Base-by-base conservation (phyloP, 1,140 invertebrate species). In the Drosophila repleta region DNA sequence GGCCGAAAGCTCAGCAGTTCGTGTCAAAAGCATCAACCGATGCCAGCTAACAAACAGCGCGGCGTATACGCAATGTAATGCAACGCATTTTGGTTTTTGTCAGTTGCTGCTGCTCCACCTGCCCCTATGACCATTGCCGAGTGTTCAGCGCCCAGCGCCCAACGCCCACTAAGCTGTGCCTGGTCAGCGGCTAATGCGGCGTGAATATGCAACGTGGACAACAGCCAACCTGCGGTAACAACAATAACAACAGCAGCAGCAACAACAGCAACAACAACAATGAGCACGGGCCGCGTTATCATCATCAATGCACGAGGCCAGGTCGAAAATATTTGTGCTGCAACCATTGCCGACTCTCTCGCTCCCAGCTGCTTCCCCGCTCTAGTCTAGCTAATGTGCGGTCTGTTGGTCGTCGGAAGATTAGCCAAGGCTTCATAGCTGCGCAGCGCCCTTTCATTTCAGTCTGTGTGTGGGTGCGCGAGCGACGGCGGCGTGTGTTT, bases 21-120 rank as follows among this genome's bases (percentile, higher is more conserved):
- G 78, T 87, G 82, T 85, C 82, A 85, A 87, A 82, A 75, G 82
- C 82, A 85, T 87, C 82, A 78, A 85, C 82, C 82, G 46, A 77
- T 69, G 53, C 21, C 29, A 66, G 57, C 67, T 43, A 60, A 73
- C 78, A 80, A 77, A 80, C 81, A 76, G 64, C 66, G 57, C 35
- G 57, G 20, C 70, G 62, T 71, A 71, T 71, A 51, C 70, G 65
- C 65, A 73, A 73, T 35, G 58, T 45, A 52, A 52, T 52, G 58
- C 45, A 69, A 62, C 57, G 51, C 21, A 61, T 69, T 69, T 69
- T 53, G 64, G 48, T 35, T 41, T 58, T 46, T 45, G 46, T 15
- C 41, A 17, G 52, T 18, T 35, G 45, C 35, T 4, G 13, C n/a
- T 8, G 3, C 1, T 4, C 20, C 26, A 4, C 29, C 26, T 8